phyloP scores from a whole-genome alignment of 2,888 invertebrate species.

The Sinodicranocentrus sp. region DNA sequence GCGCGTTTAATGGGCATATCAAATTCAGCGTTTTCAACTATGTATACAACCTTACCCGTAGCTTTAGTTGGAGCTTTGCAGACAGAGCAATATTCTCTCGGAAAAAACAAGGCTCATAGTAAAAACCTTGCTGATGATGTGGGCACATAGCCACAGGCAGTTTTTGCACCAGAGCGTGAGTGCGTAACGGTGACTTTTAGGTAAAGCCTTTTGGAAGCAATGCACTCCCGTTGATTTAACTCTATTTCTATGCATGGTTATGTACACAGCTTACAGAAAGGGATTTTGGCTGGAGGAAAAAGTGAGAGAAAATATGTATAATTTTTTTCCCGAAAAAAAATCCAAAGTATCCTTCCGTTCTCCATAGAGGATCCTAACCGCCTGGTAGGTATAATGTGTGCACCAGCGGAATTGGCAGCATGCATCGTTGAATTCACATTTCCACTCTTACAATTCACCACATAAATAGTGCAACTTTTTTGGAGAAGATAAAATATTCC shows the following conservation, averaged over 20 bases:
- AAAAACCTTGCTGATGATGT: neutral
- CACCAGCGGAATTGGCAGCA: too few relatives aligned
- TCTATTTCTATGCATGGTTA: conserved; percentile 53
- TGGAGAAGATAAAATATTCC: too few relatives aligned
- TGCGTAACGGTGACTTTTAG: conserved; percentile 64
- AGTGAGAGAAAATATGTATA: neutral
- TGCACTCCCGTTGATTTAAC: conserved; percentile 9
- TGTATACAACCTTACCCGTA: neutral
- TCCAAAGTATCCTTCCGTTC: too few relatives aligned
- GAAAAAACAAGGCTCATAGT: neutral
- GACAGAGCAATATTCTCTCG: too few relatives aligned
- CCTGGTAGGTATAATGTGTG: too few relatives aligned
- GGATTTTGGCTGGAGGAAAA: neutral
- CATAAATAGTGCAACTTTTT: too few relatives aligned
- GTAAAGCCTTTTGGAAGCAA: too few relatives aligned
- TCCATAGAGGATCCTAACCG: too few relatives aligned
- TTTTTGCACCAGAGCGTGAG: conserved; percentile 35
- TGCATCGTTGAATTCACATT: too few relatives aligned
- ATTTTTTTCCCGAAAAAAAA: too few relatives aligned
- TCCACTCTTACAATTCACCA: too few relatives aligned
- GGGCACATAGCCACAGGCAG: conserved; percentile 29
- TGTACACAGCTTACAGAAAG: conserved; percentile 14
- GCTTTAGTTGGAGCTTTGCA: too few relatives aligned
- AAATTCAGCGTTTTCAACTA: neutral
- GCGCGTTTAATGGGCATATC: conserved; percentile 7